Conservation (phyloP, 2,113 vertebrate species). For the Cyanistes caeruleus region DNA sequence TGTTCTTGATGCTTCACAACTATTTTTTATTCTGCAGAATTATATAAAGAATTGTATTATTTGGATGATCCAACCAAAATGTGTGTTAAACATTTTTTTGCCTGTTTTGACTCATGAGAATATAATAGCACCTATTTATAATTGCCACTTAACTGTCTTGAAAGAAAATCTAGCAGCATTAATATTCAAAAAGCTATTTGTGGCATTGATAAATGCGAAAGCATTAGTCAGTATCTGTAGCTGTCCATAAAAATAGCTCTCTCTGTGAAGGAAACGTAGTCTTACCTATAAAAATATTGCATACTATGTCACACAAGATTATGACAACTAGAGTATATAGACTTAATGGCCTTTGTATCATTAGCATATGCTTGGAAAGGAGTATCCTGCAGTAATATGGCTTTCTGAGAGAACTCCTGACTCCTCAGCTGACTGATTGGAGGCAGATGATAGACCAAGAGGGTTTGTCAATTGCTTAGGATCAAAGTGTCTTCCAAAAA, state of each 20-base stretch:
- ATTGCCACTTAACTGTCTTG: background rate
- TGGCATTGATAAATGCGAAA: background rate
- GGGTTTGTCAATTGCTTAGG: background rate
- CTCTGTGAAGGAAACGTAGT: background rate
- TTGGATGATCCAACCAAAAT: background rate
- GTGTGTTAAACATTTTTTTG: background rate
- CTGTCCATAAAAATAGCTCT: background rate
- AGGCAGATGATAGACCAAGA: background rate
- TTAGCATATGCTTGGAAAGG: background rate
- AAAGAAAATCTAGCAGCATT: background rate
- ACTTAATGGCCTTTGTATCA: background rate
- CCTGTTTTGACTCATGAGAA: background rate
- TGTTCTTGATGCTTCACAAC: background rate
- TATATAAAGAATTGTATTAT: background rate
- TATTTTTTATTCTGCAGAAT: background rate
- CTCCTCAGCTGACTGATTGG: background rate
- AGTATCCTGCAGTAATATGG: background rate
- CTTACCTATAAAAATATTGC: background rate
- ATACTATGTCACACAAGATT: background rate
- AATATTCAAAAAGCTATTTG: background rate
- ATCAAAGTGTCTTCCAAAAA: background rate
- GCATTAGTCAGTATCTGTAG: background rate
- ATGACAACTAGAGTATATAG: background rate
- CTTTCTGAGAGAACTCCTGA: background rate
- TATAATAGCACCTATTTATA: background rate